phyloP scores from a whole-genome alignment of 2,888 invertebrate genomes.

The Epirrita christyi region DNA sequence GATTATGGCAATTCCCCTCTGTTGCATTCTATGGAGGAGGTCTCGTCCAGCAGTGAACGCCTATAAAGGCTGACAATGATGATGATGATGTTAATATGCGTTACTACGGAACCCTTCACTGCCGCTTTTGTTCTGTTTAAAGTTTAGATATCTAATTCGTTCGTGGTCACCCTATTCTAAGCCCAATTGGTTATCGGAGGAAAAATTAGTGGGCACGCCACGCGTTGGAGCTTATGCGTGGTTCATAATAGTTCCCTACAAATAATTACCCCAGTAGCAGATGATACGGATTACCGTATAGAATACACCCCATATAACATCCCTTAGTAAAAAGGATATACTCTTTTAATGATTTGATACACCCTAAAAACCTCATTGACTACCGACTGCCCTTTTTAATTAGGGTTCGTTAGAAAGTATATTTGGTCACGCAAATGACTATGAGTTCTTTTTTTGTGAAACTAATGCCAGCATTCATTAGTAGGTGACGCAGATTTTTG shows the following conservation, averaged over 20 bases:
- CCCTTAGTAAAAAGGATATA: constrained; percentile 55
- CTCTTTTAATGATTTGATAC: constrained; percentile 44
- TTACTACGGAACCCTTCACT: too few species aligned
- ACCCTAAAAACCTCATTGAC: constrained; percentile 34
- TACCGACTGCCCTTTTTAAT: constrained; percentile 41
- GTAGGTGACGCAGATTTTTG: not conserved
- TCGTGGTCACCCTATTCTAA: constrained; percentile 59
- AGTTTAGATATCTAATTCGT: constrained; percentile 4
- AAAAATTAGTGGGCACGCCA: constrained; percentile 76
- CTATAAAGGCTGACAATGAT: too few species aligned
- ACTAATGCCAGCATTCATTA: not conserved
- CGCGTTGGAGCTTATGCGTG: constrained; percentile 72
- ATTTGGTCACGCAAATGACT: constrained; percentile 34
- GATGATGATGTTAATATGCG: too few species aligned
- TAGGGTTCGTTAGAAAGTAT: constrained; percentile 32
- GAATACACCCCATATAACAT: constrained; percentile 45
- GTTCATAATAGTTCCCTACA: constrained; percentile 71
- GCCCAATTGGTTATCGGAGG: constrained; percentile 73
- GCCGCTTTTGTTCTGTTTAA: too few species aligned
- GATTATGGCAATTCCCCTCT: too few species aligned
- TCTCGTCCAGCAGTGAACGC: too few species aligned
- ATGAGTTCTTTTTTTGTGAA: constrained; percentile 24
- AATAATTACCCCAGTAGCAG: constrained; percentile 82
- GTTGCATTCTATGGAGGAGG: too few species aligned
- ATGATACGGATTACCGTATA: constrained; percentile 78